These are phyloP conservation scores for Magallana ariakensis DNA, from an alignment of 1,140 invertebrate species.

Conservation along the genomic window DNA sequence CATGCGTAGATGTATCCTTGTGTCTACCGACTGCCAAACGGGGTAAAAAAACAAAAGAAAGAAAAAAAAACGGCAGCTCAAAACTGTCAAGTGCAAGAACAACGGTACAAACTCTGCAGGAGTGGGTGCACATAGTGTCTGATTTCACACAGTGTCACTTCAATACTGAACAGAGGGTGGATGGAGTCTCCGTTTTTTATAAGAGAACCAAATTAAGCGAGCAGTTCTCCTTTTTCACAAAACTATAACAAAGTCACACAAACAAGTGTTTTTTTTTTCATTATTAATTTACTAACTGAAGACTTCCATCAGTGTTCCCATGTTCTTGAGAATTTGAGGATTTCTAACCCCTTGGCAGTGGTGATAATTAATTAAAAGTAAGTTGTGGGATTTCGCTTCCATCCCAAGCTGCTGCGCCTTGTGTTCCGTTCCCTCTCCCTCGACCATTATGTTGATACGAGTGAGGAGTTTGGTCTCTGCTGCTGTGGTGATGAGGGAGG, in stretches of 20 bases:
- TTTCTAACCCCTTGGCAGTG: neutral
- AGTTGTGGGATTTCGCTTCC: neutral
- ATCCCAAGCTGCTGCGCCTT: conserved; percentile 12
- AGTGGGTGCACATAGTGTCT: neutral
- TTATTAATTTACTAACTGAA: neutral
- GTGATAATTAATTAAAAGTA: neutral
- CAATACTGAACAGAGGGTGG: neutral
- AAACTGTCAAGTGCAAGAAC: conserved; percentile 18
- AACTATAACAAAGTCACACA: neutral
- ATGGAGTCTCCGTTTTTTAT: neutral
- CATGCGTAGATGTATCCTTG: conserved; percentile 21
- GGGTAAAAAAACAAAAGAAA: conserved; percentile 13
- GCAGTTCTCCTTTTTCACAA: conserved; percentile 1
- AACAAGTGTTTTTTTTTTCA: neutral
- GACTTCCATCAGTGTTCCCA: neutral
- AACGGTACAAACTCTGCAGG: neutral
- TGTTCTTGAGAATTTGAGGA: neutral
- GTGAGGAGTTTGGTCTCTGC: conserved; percentile 50
- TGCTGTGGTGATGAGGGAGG: conserved; percentile 45
- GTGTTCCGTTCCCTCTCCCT: neutral
- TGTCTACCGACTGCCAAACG: neutral
- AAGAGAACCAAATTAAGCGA: neutral
- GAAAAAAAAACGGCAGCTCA: neutral
- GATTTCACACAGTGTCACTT: neutral
- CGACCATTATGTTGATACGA: conserved; percentile 38